Evolutionary conservation across 37 sponge, comb jelly and placozoan genomes (phyloP).

Genomic region (Oopsacas minuta): DNA sequence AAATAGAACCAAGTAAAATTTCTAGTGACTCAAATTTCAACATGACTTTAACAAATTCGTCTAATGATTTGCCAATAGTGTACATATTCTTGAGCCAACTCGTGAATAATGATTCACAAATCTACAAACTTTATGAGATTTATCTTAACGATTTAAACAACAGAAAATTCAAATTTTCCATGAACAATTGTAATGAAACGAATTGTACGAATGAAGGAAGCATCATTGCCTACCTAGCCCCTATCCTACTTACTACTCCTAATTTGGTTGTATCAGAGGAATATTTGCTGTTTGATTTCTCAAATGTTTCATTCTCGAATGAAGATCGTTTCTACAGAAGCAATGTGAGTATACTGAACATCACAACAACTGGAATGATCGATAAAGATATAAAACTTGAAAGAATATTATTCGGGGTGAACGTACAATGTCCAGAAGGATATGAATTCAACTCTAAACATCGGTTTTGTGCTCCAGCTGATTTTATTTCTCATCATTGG

Average conservation of each 20-base stretch:
- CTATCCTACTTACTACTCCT: neutral
- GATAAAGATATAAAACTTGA: neutral
- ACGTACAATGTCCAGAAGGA: neutral
- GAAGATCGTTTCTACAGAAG: too few relatives aligned
- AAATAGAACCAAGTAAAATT: neutral
- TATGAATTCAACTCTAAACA: neutral
- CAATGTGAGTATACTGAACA: neutral
- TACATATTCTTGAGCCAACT: neutral
- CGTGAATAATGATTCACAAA: neutral
- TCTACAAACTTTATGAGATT: neutral
- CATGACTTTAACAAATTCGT: neutral
- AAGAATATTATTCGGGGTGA: neutral
- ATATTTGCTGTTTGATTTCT: neutral
- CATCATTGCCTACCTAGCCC: neutral
- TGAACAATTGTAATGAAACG: neutral
- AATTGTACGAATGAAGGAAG: neutral
- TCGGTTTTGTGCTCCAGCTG: neutral
- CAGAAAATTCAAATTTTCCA: neutral
- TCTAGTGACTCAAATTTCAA: neutral
- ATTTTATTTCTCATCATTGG: neutral
- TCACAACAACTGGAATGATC: neutral
- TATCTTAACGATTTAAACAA: neutral
- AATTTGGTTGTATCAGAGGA: neutral
- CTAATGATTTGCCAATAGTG: neutral
- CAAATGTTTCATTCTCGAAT: neutral